Conservation (phyloP, 2,797 vertebrate genomes). For the Alosa sapidissima region DNA sequence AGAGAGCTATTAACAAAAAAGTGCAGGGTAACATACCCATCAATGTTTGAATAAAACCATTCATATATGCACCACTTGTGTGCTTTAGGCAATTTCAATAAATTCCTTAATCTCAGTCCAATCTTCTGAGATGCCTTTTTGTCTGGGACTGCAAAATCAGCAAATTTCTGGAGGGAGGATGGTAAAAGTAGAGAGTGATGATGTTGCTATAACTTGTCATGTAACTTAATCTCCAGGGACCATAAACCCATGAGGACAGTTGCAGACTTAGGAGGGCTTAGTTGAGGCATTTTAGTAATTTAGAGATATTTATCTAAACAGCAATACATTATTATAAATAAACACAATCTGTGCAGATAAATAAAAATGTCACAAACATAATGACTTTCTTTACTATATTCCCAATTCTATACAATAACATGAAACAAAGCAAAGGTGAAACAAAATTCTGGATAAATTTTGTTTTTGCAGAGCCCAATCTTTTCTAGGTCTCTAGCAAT, state of each 20-base stretch:
- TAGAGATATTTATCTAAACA: not conserved
- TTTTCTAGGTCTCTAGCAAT: no score
- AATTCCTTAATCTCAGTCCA: constrained; percentile 79
- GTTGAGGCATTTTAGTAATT: not conserved
- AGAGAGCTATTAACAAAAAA: not conserved
- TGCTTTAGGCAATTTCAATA: constrained; percentile 84
- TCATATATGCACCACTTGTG: constrained; percentile 88
- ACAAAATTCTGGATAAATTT: not conserved
- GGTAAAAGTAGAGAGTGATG: not conserved
- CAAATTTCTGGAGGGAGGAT: constrained; percentile 68
- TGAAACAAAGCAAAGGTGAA: not conserved
- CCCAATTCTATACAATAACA: no score
- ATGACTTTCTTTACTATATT: no score
- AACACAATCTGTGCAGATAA: no score
- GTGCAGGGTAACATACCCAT: constrained; percentile 67
- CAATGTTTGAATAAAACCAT: constrained; percentile 87
- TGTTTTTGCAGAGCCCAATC: not conserved
- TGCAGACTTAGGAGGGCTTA: no score
- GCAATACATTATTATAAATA: no score
- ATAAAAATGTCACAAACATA: no score
- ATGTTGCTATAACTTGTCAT: not conserved
- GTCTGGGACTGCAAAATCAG: constrained; percentile 77
- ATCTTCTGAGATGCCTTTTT: constrained; percentile 84
- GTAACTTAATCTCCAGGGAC: no score
- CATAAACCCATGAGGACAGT: no score